Evolutionary conservation across 2,888 invertebrate genomes (phyloP).

Genomic region (Notocelia uddmanniana): DNA sequence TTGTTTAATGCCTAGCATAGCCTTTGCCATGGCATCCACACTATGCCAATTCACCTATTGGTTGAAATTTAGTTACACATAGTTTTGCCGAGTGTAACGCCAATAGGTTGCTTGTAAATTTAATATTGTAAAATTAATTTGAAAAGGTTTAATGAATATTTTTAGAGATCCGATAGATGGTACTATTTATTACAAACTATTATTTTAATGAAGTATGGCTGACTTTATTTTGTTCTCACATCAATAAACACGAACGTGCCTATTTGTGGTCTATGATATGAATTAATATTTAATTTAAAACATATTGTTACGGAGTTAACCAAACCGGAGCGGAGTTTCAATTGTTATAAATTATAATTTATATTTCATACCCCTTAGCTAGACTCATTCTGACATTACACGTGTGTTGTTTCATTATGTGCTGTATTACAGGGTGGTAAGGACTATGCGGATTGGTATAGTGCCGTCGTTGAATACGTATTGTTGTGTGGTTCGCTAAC

Average conservation of each 20-base stretch:
- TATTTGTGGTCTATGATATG: slow-evolving; percentile 24
- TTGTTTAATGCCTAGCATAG: too few relatives aligned
- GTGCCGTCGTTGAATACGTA: slow-evolving; percentile 35
- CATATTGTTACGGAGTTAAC: slow-evolving; percentile 33
- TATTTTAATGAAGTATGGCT: background rate
- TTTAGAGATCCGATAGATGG: too few relatives aligned
- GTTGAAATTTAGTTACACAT: too few relatives aligned
- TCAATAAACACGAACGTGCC: slow-evolving; percentile 6
- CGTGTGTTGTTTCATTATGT: slow-evolving; percentile 25
- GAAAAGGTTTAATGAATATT: too few relatives aligned
- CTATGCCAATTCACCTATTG: background rate
- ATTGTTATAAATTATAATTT: slow-evolving; percentile 45
- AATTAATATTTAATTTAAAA: slow-evolving; percentile 40
- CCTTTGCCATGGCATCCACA: too few relatives aligned
- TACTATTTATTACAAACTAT: too few relatives aligned
- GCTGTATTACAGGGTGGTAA: slow-evolving; percentile 5
- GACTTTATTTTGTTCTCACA: background rate
- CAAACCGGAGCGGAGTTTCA: slow-evolving; percentile 33
- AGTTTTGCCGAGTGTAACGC: too few relatives aligned
- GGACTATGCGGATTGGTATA: slow-evolving; percentile 3
- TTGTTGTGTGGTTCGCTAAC: slow-evolving; percentile 51
- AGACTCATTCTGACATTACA: slow-evolving; percentile 33
- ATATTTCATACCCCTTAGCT: slow-evolving; percentile 35
- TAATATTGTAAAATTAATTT: too few relatives aligned
- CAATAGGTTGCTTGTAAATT: too few relatives aligned